phyloP scores from a whole-genome alignment of 2,113 vertebrate species.

The Ictidomys tridecemlineatus region DNA sequence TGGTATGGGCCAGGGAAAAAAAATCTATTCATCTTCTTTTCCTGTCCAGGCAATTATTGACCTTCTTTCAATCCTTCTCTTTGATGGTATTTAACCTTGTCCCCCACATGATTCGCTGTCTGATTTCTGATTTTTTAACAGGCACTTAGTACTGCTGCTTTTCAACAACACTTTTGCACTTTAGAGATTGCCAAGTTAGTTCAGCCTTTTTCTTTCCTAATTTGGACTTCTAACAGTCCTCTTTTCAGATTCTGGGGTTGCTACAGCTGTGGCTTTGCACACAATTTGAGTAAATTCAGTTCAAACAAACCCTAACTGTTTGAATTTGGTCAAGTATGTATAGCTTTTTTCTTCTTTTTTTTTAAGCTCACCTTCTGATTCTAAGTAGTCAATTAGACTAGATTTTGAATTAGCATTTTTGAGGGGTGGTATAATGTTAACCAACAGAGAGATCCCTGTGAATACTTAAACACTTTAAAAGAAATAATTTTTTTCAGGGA shows the following conservation, averaged over 20 bases:
- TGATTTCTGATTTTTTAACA: slow-evolving; percentile 89
- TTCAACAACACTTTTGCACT: slow-evolving; percentile 76
- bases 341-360: background rate
- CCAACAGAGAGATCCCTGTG: background rate
- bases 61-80: slow-evolving; percentile 87
- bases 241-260: slow-evolving; percentile 58
- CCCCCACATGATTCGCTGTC: slow-evolving; percentile 83
- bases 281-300: slow-evolving; percentile 51
- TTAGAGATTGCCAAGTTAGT: slow-evolving; percentile 77
- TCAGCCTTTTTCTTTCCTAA: slow-evolving; percentile 71
- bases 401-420: background rate
- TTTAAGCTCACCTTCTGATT: background rate
- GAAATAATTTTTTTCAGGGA: slow-evolving; percentile 50
- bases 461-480: background rate
- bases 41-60: slow-evolving; percentile 88
- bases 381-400: slow-evolving; percentile 38
- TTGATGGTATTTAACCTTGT: slow-evolving; percentile 90
- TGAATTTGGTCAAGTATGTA: slow-evolving; percentile 41
- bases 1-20: slow-evolving; percentile 77
- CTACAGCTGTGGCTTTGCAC: slow-evolving; percentile 43
- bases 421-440: background rate
- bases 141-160: slow-evolving; percentile 83
- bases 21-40: slow-evolving; percentile 87
- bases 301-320: slow-evolving; percentile 53
- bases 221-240: slow-evolving; percentile 74